A percentile compares a stretch with the other conserved stretches of the same genome.
Conservation (phyloP, 2,113 vertebrate genomes). For the Triplophysa tibetana region DNA sequence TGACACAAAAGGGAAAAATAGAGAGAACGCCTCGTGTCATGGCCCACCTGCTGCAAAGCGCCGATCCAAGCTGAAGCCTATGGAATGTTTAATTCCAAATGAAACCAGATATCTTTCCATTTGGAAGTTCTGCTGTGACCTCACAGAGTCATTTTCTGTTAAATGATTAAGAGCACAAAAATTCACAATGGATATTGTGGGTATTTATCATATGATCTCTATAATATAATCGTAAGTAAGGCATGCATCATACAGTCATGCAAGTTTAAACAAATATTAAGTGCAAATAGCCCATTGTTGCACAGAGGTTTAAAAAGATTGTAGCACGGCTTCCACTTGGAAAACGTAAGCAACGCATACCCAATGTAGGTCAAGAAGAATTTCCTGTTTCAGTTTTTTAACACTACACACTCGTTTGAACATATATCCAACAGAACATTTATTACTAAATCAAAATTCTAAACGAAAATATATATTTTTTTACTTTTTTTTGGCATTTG, state of each 20-base stretch:
- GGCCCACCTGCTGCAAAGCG: constrained; percentile 62
- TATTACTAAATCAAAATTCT: too few relatives aligned
- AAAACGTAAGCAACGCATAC: too few relatives aligned
- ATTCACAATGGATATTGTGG: neutral
- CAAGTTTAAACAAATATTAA: constrained; percentile 19
- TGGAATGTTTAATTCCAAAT: constrained; percentile 41
- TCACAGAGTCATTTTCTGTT: neutral
- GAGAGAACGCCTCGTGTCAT: constrained; percentile 47
- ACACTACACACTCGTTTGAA: too few relatives aligned
- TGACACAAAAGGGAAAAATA: constrained; percentile 36
- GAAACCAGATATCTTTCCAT: constrained; percentile 27
- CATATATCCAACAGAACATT: too few relatives aligned
- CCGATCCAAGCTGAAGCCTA: constrained; percentile 56
- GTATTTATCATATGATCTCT: neutral
- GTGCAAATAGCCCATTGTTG: constrained; percentile 20
- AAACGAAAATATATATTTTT: too few relatives aligned
- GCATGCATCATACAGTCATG: constrained; percentile 13
- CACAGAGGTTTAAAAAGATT: constrained; percentile 18
- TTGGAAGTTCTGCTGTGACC: neutral
- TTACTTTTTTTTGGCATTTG: too few relatives aligned
- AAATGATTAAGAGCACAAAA: constrained; percentile 10
- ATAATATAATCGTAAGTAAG: too few relatives aligned
- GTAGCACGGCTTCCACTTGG: too few relatives aligned
- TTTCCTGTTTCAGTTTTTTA: too few relatives aligned
- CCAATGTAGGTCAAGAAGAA: too few relatives aligned